Conservation (phyloP, 2,113 vertebrate species). For the Rhinopithecus roxellana region DNA sequence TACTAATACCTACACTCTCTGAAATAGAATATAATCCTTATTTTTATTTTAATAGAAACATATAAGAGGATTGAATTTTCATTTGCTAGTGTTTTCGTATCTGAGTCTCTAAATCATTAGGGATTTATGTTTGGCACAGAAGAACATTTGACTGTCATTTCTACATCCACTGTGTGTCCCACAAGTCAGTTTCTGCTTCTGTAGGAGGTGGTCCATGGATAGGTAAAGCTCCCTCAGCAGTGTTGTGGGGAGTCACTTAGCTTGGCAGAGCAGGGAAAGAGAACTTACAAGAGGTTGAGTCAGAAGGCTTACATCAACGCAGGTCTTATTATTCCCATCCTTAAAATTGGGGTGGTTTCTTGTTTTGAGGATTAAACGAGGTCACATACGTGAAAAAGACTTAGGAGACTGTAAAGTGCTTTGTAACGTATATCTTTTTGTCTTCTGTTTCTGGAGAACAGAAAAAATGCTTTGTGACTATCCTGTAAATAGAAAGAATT, state of each 20-base stretch:
- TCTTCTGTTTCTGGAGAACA: neutral
- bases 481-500: neutral
- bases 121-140: neutral
- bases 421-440: neutral
- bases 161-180: neutral
- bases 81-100: neutral
- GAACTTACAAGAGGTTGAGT: neutral
- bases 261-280: neutral
- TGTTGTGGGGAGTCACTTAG: neutral
- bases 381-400: neutral
- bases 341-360: neutral
- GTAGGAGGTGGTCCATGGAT: neutral
- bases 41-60: neutral
- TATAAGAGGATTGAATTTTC: neutral
- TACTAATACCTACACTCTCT: neutral
- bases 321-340: neutral
- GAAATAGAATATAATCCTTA: neutral
- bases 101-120: neutral
- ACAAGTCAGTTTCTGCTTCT: neutral
- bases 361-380: neutral
- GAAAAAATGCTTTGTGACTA: neutral
- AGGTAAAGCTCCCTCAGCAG: neutral
- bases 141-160: neutral
- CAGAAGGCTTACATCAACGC: neutral
- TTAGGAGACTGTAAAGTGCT: neutral